These are phyloP conservation scores for Catharus fuscescens DNA, from an alignment of 2,113 vertebrate genomes.

Conservation along the genomic window DNA sequence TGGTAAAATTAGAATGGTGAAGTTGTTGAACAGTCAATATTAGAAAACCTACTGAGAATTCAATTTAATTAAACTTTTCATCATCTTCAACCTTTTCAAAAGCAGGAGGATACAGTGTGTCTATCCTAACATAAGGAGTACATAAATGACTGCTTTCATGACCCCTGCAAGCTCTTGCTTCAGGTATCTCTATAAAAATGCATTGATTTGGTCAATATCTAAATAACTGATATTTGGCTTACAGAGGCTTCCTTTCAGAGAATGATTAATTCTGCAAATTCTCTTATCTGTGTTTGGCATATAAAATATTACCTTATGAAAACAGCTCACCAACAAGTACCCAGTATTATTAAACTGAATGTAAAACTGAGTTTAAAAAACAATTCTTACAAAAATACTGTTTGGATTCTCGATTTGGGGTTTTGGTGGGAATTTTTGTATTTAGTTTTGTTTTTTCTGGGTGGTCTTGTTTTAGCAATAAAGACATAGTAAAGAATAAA, in stretches of 20 bases:
- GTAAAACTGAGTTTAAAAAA: not conserved
- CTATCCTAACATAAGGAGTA: not conserved
- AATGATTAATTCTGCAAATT: not conserved
- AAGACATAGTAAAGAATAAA: not conserved
- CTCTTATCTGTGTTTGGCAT: not conserved
- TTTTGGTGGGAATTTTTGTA: not conserved
- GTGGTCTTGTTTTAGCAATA: not conserved
- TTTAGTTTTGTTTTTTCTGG: not conserved
- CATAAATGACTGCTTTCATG: not conserved
- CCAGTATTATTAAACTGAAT: not conserved
- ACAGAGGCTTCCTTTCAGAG: not conserved
- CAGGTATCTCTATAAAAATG: not conserved
- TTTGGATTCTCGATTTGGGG: not conserved
- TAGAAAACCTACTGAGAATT: not conserved
- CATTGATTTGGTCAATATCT: not conserved
- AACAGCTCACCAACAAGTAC: not conserved
- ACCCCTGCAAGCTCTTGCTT: not conserved
- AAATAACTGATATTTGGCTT: not conserved
- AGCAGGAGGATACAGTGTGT: not conserved
- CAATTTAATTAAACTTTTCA: not conserved
- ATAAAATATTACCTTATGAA: not conserved
- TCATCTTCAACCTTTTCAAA: not conserved
- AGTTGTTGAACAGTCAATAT: not conserved
- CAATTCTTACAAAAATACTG: not conserved
- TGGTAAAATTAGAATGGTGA: not conserved